These are phyloP conservation scores for Falco concolor DNA, from an alignment of 2,797 vertebrate species.

Conservation along the genomic window DNA sequence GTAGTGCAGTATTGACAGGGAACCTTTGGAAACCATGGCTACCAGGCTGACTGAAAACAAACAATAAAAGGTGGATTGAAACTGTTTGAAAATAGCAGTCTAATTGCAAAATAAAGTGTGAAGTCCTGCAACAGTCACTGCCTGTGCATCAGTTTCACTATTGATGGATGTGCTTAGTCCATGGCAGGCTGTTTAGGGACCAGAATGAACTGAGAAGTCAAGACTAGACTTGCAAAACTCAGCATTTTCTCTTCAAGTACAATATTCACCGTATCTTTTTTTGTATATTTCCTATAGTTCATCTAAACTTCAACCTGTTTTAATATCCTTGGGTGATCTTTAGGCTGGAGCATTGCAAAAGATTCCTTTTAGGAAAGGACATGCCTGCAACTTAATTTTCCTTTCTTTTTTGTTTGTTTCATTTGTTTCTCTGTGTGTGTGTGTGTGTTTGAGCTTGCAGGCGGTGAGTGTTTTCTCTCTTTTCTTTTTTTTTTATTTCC, in stretches of 20 bases:
- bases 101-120: background rate
- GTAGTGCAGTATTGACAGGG: background rate
- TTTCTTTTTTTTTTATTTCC: background rate
- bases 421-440: background rate
- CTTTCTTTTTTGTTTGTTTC: background rate
- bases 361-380: background rate
- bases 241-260: background rate
- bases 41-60: background rate
- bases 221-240: background rate
- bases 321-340: background rate
- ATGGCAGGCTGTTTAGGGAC: background rate
- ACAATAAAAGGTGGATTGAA: background rate
- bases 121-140: background rate
- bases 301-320: background rate
- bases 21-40: background rate
- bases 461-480: background rate
- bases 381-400: background rate
- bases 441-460: background rate
- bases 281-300: background rate
- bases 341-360: background rate
- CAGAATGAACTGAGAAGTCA: background rate
- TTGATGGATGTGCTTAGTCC: rapidly evolving
- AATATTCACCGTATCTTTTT: background rate
- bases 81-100: background rate
- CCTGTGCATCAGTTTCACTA: background rate